Base-by-base conservation (phyloP, 2,797 vertebrate species). In the Yasuhikotakia modesta region DNA sequence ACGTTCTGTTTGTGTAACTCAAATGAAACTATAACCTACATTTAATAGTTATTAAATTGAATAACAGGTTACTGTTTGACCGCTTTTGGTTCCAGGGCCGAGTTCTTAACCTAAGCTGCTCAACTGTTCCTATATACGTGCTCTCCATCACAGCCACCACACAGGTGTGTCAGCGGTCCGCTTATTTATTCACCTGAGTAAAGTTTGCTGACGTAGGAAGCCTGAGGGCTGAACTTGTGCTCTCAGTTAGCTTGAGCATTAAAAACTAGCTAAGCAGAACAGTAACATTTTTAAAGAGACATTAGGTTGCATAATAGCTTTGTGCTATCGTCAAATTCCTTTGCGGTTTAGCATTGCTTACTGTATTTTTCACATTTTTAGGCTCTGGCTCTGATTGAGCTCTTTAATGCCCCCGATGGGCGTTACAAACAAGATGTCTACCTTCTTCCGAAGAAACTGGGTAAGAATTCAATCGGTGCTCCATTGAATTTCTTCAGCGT, bases 371-470 rank as follows among this genome's bases (percentile, higher is more conserved):
- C 13, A 14, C 64, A 10, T 73, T 78, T 53, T 60, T 89, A 99
- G 97, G 95, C 95, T n/a, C 85, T 99, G 84, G 96, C 96, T 78
- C 87, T 98, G 87, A 95, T 95, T 84, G 95, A 95, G 84, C 91
- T 95, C 12, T 95, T 94, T 86, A 96, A 95, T 11, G 95, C 96
- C 66, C 95, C 95, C 0, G 93, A 96, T 57, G 96, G 95, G 58
- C 94, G 94, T 78, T 98, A 98, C 92, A 97, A 96, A 80, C 93
- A 96, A 71, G 95, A 95, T 17, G 94, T 98, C 70, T 98, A 98
- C 88, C 87, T 97, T 87, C 90, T 97, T 87, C 95, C 96, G 14
- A 98, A 97, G 90, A 98, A 97, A 87, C 97, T 97, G 93, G 96
- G 96, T 94, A 89, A 94, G 89, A 68, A 5, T 1, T 0, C 5